These are phyloP conservation scores for Apostichopus parvimensis DNA, from an alignment of 35 echinoderm and acorn worm species.

Conservation along the genomic window DNA sequence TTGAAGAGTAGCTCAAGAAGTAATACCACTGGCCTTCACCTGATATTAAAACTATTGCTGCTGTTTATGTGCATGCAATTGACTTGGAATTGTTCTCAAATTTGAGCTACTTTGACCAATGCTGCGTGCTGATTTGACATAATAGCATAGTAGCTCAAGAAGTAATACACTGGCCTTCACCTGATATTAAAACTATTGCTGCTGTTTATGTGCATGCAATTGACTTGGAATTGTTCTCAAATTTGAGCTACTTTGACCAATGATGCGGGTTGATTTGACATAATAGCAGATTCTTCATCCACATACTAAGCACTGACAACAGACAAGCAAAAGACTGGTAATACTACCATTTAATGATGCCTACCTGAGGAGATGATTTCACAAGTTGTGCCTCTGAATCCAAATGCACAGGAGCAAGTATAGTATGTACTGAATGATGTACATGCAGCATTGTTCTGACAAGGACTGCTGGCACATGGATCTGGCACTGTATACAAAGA, in stretches of 20 bases:
- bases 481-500: constrained; percentile 49
- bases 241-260: not conserved
- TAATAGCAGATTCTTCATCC: too few relatives aligned
- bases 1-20: too few relatives aligned
- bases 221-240: not conserved
- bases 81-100: not conserved
- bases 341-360: not conserved
- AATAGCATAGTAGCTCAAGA: too few relatives aligned
- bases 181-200: too few relatives aligned
- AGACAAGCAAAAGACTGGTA: too few relatives aligned
- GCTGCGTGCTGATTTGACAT: too few relatives aligned
- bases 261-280: not conserved
- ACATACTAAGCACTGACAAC: too few relatives aligned
- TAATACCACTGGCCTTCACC: too few relatives aligned
- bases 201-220: not conserved
- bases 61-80: not conserved
- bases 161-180: too few relatives aligned
- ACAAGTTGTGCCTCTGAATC: constrained; percentile 76
- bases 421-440: constrained; percentile 81
- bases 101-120: not conserved
- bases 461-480: constrained; percentile 83
- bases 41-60: too few relatives aligned
- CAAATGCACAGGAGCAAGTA: constrained; percentile 58
- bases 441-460: constrained; percentile 72
- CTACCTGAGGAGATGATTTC: constrained; percentile 61